Evolutionary conservation across 2,113 vertebrate species (phyloP), one percentile per base, ranked within the genome.

Genomic region (Cavia aperea): DNA sequence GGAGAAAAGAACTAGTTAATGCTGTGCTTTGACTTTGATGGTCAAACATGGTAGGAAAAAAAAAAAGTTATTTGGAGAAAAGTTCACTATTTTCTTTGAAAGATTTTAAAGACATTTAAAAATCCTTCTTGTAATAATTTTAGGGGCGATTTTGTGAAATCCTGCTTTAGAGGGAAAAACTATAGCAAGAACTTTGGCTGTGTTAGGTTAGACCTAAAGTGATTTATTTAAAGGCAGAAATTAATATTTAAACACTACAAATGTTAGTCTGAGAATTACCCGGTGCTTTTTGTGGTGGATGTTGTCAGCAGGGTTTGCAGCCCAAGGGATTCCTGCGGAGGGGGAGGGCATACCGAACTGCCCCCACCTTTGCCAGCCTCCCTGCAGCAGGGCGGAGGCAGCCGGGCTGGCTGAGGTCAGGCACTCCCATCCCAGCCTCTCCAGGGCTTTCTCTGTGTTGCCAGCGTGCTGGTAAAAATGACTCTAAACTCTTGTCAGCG

Each of bases 401-500:
- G 92, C 91, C 93, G 82, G 33, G 51, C 51, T 54, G 51, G 96
- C 88, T 97, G 97, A 98, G 98, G 98, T 98, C 98, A 98, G 96
- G 97, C 97, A 96, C 96, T 97, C 96, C 97, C 97, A 96, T 98
- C 96, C 39, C 81, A 97, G 95, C 97, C 97, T 98, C 98, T 98
- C 94, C 93, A 98, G 97, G 97, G 97, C 97, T 98, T 98, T 98
- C 97, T 98, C 94, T 97, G 97, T 98, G 97, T 98, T 98, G 97
- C 97, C 97, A 97, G 96, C 97, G 97, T 97, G 97, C 97, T 98
- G 97, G 98, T 98, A 98, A 98, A 98, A 98, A 98, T 98, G 98
- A 98, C 98, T 98, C 98, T 98, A 98, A 98, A 98, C 98, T 98
- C 98, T 98, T 98, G 98, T 98, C 98, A 98, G 97, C 73, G 88